Base-by-base conservation (phyloP, 2,113 vertebrate genomes). In the Campylomormyrus tamandua region DNA sequence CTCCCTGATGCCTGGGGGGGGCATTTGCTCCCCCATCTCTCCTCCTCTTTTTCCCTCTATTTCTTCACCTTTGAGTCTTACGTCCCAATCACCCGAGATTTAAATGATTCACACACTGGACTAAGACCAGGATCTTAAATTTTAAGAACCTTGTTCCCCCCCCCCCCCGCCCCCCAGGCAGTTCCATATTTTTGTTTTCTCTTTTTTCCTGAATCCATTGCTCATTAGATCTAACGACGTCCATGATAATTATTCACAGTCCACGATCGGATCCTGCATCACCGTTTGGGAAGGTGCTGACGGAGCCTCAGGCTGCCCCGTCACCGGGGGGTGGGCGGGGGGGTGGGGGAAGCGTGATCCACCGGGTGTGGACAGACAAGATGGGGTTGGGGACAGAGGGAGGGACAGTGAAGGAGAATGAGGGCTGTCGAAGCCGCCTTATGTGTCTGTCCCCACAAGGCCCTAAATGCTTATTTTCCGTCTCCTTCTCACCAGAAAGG, bases 161-260 rank as follows among this genome's bases (percentile, higher is more conserved):
- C 31, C 31, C 31, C 31, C 21, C 58, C 62, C 8, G 3, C 27
- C 27, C n/a, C 31, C 31, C 2, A 74, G 27, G n/a, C 66, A 56
- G 4, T 89, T 56, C 53, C 15, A 17, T 56, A 13, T 48, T 52
- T 77, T 35, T 52, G 48, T 31, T 50, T 52, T 24, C 27, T 45
- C 39, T 13, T n/a, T 31, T 45, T 62, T 62, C 50, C 46, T 58
- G 56, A 83, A 42, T n/a, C 77, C 74, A 83, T 56, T 62, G 80
- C 42, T 62, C 21, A 89, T 84, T 84, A 89, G 48, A 42, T 42
- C 31, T 27, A 58, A 53, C 19, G 31, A 56, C 45, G 48, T 87
- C 83, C 66, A 84, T 84, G 56, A 52, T 58, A 45, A 89, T 84
- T 83, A 89, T 62, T 89, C 80, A 62, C 89, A 84, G 77, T 89